Evolutionary conservation across 2,888 invertebrate species (phyloP), one percentile per base, ranked within the genome.

Genomic region (Stenotaenia linearis): DNA sequence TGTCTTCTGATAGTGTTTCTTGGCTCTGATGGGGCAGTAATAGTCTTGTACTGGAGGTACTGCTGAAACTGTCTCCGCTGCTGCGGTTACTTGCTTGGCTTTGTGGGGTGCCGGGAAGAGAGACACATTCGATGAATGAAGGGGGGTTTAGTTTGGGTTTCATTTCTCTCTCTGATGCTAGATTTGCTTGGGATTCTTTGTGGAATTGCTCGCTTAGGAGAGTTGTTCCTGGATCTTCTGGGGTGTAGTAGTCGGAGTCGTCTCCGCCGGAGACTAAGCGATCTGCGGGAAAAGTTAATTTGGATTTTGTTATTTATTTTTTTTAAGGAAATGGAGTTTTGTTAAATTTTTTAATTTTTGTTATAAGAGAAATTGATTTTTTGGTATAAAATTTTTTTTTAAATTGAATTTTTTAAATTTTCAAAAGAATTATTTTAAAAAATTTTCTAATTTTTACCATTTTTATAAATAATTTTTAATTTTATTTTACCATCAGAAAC

Each of bases 41-140:
- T 85, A 92, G 91, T 30, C 92, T 90, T 3, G 93, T 92, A 74
- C 93, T 93, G n/a, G 92, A 92, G 79, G 91, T 91, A 7, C 93
- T 93, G 83, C 92, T 92, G 87, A 92, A 93, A 84, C 93, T 93
- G 85, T 93, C 93, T 80, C 91, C 92, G 80, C 93, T 93, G 81
- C 93, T 93, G 76, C 93, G 90, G 81, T 90, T 90, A 85, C 90
- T 91, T 23, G 78, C 61, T 28, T 81, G 81, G 61, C 81, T 80
- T n/a, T 80, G 79, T 12, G 82, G 82, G 6, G 82, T 82, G 18
- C 82, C 82, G 6, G 82, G 82, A 56, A 82, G 37, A 5, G 80
- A 81, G 7, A 81, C 78, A 12, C 80, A 79, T 61, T 81, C 81
- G 30, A 79, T 79, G 50, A 82, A 79, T 35, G 80, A 75, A n/a